phyloP scores from a whole-genome alignment of 2,888 invertebrate species.

The Drosophila anomelani region DNA sequence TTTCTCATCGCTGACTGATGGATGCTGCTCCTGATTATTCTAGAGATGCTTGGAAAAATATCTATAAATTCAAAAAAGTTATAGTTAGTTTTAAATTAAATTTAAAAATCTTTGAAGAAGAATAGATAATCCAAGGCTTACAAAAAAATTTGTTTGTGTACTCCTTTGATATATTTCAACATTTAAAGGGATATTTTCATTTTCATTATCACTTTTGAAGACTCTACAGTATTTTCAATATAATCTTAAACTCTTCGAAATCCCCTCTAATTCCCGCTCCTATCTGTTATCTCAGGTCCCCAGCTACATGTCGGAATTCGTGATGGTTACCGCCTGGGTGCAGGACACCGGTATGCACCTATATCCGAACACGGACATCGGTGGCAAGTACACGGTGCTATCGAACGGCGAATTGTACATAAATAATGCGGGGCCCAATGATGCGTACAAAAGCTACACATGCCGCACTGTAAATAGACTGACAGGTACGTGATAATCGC shows the following conservation, averaged over 20 bases:
- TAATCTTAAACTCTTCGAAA: not conserved
- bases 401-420: constrained; percentile 94
- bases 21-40: not conserved
- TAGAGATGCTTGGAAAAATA: not conserved
- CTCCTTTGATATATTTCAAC: not conserved
- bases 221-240: not conserved
- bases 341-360: constrained; percentile 92
- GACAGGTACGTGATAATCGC: constrained; percentile 86
- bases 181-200: not conserved
- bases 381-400: constrained; percentile 91
- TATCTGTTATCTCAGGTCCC: constrained; percentile 87
- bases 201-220: not conserved
- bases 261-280: not conserved
- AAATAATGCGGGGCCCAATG: constrained; percentile 90
- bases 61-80: not conserved
- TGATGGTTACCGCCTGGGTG: constrained; percentile 95
- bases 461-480: constrained; percentile 93
- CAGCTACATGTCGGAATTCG: constrained; percentile 93
- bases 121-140: not conserved
- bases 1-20: constrained; percentile 8
- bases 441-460: constrained; percentile 92
- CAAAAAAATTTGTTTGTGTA: not conserved
- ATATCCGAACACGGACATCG: constrained; percentile 90
- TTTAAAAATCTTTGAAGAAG: not conserved
- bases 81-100: no score